A percentile compares a stretch with the other conserved stretches of the same genome.
These are phyloP conservation scores for Petrocephalus schoutedeni DNA, from an alignment of 2,797 vertebrate species.

Conservation along the genomic window DNA sequence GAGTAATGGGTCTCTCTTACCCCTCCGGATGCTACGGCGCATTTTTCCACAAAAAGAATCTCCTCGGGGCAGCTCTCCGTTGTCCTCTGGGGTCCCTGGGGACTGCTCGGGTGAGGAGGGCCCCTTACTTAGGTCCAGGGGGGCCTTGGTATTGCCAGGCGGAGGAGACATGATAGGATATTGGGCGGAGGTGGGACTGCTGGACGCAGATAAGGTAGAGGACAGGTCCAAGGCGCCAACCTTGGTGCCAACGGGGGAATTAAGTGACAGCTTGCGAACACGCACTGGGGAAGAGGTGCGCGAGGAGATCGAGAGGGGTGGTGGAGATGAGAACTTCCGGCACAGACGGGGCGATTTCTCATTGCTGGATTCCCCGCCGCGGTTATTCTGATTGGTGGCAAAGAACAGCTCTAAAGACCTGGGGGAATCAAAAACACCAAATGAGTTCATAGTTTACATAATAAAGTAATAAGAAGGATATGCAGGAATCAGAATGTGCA, in stretches of 20 bases:
- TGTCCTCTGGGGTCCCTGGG: constrained; percentile 64
- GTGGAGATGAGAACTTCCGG: constrained; percentile 93
- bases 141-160: constrained; percentile 55
- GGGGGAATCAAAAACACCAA: constrained; percentile 19
- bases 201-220: constrained; percentile 58
- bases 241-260: constrained; percentile 78
- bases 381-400: constrained; percentile 83
- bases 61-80: constrained; percentile 69
- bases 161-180: constrained; percentile 79
- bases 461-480: background rate
- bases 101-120: constrained; percentile 79
- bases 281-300: constrained; percentile 83
- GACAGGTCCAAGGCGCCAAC: constrained; percentile 79
- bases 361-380: constrained; percentile 70
- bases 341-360: constrained; percentile 89
- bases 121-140: constrained; percentile 64
- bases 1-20: constrained; percentile 49
- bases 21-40: constrained; percentile 81
- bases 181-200: constrained; percentile 63
- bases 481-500: background rate
- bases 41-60: constrained; percentile 81
- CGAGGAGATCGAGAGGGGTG: constrained; percentile 80
- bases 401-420: constrained; percentile 96
- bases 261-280: constrained; percentile 86
- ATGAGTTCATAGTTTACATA: background rate